Conservation (phyloP, 2,797 vertebrate genomes). For the Chelon auratus region DNA sequence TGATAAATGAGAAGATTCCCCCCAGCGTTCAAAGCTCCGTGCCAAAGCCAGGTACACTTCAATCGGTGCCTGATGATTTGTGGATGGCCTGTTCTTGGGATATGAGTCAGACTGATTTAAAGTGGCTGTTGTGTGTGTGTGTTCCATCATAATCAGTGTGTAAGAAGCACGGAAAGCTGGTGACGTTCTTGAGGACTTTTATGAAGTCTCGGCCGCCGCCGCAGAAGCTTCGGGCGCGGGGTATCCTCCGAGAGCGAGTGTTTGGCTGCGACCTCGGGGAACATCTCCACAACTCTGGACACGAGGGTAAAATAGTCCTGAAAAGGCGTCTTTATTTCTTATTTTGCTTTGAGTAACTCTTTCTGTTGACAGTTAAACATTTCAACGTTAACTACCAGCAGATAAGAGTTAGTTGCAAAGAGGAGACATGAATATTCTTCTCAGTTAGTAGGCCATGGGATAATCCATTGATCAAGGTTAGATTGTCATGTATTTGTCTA, state of each 20-base stretch:
- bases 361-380: slow-evolving; percentile 15
- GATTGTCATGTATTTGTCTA: neutral
- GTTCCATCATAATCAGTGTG: slow-evolving; percentile 86
- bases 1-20: slow-evolving; percentile 98
- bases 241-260: slow-evolving; percentile 96
- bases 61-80: slow-evolving; percentile 31
- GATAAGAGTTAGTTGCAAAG: neutral
- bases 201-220: slow-evolving; percentile 99
- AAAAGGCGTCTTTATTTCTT: neutral
- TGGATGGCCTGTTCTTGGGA: slow-evolving; percentile 33
- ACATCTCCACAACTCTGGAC: slow-evolving; percentile 95
- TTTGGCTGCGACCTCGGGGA: slow-evolving; percentile 99
- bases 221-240: slow-evolving; percentile 96
- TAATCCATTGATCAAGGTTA: too few species aligned
- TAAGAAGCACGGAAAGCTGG: slow-evolving; percentile 98
- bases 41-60: slow-evolving; percentile 93
- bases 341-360: slow-evolving; percentile 9
- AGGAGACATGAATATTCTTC: neutral
- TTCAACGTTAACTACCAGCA: neutral
- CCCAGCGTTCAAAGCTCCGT: slow-evolving; percentile 93
- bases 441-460: slow-evolving; percentile 8
- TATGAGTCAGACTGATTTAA: slow-evolving; percentile 34
- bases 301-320: slow-evolving; percentile 84
- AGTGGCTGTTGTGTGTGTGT: slow-evolving; percentile 17
- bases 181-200: slow-evolving; percentile 97